Conservation (phyloP, 1,140 invertebrate genomes). For the Pseudobourletiella spinata region DNA sequence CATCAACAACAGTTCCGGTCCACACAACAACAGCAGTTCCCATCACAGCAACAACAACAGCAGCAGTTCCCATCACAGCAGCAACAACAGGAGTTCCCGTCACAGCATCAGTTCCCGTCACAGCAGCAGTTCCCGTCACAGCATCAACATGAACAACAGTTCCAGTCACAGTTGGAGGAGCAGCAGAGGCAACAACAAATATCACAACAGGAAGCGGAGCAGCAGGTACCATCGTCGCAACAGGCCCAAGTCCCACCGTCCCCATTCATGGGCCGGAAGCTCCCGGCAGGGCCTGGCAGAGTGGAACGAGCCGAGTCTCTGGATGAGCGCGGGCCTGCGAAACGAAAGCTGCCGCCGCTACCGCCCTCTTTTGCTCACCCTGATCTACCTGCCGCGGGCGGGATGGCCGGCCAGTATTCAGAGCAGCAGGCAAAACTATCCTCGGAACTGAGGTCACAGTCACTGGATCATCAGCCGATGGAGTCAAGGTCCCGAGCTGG, state of each 20-base stretch:
- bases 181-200: too few species aligned
- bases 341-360: conserved; percentile 29
- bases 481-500: neutral
- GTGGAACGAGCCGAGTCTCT: conserved; percentile 27
- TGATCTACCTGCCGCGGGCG: conserved; percentile 1
- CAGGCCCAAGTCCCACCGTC: conserved; percentile 26
- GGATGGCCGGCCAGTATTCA: conserved; percentile 1
- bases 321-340: conserved; percentile 16
- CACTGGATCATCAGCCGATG: neutral
- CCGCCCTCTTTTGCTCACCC: conserved; percentile 21
- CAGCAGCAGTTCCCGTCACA: too few species aligned
- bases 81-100: too few species aligned
- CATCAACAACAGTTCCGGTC: too few species aligned
- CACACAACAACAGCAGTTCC: neutral
- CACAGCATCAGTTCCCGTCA: too few species aligned
- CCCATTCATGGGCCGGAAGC: conserved; percentile 27
- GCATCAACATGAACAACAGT: too few species aligned
- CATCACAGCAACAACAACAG: too few species aligned
- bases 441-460: neutral
- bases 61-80: too few species aligned
- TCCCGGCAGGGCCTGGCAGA: conserved; percentile 13
- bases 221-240: neutral
- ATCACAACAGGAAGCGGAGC: too few species aligned
- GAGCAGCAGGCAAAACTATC: too few species aligned
- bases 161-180: too few species aligned